A percentile compares a stretch with the other conserved stretches of the same genome.
These are phyloP conservation scores for Corythaeola cristata DNA, from an alignment of 2,113 vertebrate genomes.

Conservation along the genomic window DNA sequence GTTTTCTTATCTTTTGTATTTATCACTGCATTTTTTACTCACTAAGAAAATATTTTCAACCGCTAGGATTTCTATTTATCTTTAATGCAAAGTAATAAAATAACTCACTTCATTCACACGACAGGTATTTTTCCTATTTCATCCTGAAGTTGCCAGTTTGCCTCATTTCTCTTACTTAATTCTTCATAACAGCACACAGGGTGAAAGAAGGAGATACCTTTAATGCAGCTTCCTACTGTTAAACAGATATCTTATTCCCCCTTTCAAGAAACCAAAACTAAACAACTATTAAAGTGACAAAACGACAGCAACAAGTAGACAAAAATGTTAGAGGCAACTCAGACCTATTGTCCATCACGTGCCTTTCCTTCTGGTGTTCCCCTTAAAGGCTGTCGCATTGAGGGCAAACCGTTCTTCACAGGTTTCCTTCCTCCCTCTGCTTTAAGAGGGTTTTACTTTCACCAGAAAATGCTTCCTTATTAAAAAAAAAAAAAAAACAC, in stretches of 20 bases:
- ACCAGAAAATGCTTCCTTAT: slow-evolving; percentile 80
- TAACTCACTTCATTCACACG: neutral
- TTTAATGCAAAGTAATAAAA: slow-evolving; percentile 26
- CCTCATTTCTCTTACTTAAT: neutral
- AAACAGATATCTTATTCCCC: slow-evolving; percentile 57
- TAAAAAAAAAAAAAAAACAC: slow-evolving; percentile 65
- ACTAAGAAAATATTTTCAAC: neutral
- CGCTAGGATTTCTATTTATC: neutral
- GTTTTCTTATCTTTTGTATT: neutral
- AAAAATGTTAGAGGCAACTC: slow-evolving; percentile 38
- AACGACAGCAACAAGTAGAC: slow-evolving; percentile 62
- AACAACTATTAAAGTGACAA: slow-evolving; percentile 62
- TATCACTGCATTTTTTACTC: neutral
- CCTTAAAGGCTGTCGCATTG: neutral
- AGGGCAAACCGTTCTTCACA: neutral
- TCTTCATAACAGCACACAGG: slow-evolving; percentile 31
- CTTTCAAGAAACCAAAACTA: slow-evolving; percentile 24
- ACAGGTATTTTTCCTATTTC: neutral
- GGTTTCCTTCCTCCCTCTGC: neutral
- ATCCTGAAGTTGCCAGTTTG: neutral
- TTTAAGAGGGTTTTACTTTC: slow-evolving; percentile 59
- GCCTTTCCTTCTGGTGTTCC: slow-evolving; percentile 34
- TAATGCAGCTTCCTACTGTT: slow-evolving; percentile 75
- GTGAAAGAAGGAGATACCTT: slow-evolving; percentile 70
- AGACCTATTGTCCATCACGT: slow-evolving; percentile 53